phyloP scores from a whole-genome alignment of 2,888 invertebrate species.

The Gonocerus acuteangulatus region DNA sequence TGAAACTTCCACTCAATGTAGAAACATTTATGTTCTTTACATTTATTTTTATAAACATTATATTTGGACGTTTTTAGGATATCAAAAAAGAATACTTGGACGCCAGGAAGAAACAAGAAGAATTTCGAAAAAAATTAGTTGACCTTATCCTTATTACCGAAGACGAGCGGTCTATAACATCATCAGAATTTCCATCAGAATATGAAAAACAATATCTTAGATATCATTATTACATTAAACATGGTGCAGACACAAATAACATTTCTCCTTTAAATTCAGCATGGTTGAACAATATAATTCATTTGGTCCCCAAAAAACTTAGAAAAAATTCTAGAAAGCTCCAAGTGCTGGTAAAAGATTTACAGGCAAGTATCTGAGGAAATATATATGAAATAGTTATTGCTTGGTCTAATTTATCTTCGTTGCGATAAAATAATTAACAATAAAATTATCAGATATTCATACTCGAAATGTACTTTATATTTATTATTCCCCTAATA shows the following conservation, averaged over 20 bases:
- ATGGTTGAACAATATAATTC: conserved; percentile 61
- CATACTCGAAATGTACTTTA: too few relatives aligned
- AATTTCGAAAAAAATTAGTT: conserved; percentile 71
- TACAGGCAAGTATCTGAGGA: conserved; percentile 35
- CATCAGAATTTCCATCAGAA: conserved; percentile 49
- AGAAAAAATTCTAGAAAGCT: conserved; percentile 43
- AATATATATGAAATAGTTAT: neutral
- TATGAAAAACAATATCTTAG: conserved; percentile 63
- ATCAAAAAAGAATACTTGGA: conserved; percentile 49
- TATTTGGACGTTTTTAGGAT: conserved; percentile 6
- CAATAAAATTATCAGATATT: too few relatives aligned
- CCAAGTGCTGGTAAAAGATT: conserved; percentile 32
- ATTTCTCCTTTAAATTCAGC: conserved; percentile 73
- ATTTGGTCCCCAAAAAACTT: conserved; percentile 55
- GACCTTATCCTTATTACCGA: conserved; percentile 57
- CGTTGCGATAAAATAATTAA: neutral
- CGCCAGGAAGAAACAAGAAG: conserved; percentile 66
- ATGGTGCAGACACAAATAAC: conserved; percentile 83
- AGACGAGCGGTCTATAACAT: conserved; percentile 44
- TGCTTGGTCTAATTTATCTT: neutral
- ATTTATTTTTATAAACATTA: too few relatives aligned
- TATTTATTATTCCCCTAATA: too few relatives aligned
- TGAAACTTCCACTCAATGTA: too few relatives aligned
- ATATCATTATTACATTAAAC: conserved; percentile 83
- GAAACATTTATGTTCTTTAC: too few relatives aligned